Evolutionary conservation across 2,888 invertebrate genomes (phyloP), one percentile per base, ranked within the genome.

Genomic region (Ornithoptera alexandrae): DNA sequence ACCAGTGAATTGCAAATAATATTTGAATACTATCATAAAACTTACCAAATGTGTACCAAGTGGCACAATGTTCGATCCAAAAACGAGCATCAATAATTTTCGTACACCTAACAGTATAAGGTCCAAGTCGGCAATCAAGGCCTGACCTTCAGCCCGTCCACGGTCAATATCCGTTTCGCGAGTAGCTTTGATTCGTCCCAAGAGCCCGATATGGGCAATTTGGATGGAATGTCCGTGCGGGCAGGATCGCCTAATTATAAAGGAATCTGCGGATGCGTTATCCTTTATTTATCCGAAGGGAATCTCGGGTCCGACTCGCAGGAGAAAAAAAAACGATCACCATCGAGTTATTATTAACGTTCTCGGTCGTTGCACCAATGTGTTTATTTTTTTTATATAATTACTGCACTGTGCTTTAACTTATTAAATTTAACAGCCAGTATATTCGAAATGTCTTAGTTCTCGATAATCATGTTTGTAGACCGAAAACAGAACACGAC

Each of bases 211-310:
- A 77, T 76, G 77, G 77, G 76, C 78, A 82, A 81, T 83, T 82
- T 81, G 72, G 72, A 69, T 67, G 78, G 81, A 77, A 80, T 79
- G 76, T 42, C 75, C 72, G 72, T 72, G 67, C 71, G 72, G 73
- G 74, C 73, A 75, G 76, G 77, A 77, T 74, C 74, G 76, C 79
- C 82, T 83, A 82, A 84, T 84, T 84, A 83, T 80, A 81, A 80
- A 81, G 79, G 82, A 81, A 83, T 84, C 78, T 73, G 78, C 78
- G 76, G 71, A 79, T 81, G 81, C 80, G 78, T 82, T 83, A 83
- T 81, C 78, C 76, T 81, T 80, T 80, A 79, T 80, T 77, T 78
- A 81, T 81, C 79, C 76, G 73, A 70, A 67, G 74, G 73, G 77
- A 74, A 78, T 77, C 76, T 75, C 72, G 74, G 74, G 72, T 57